Conservation (phyloP, 2,797 vertebrate species). For the Taenioides sp. region DNA sequence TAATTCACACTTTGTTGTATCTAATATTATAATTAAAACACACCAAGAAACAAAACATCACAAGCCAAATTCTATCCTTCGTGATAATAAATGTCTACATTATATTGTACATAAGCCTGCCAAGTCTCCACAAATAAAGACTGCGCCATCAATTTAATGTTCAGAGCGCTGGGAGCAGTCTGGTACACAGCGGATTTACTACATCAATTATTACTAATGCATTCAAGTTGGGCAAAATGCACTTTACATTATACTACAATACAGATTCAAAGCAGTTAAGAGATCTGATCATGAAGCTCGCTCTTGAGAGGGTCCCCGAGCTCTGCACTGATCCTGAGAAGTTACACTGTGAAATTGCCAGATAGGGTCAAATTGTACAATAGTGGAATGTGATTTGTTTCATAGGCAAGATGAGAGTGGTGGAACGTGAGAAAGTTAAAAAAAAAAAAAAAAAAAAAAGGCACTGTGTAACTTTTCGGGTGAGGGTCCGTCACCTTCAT, state of each 20-base stretch:
- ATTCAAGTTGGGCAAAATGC: neutral
- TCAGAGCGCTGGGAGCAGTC: neutral
- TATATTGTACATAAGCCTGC: neutral
- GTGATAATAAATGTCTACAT: neutral
- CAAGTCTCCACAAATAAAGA: neutral
- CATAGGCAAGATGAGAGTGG: too few species aligned
- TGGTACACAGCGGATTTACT: neutral
- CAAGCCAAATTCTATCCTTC: neutral
- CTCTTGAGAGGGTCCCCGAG: neutral
- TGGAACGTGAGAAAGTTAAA: too few species aligned
- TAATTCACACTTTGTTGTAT: neutral
- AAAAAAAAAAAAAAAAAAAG: too few species aligned
- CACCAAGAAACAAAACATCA: neutral
- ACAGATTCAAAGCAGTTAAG: neutral
- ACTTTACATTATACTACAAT: neutral
- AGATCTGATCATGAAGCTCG: neutral
- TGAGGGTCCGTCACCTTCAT: too few species aligned
- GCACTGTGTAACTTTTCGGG: too few species aligned
- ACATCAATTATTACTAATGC: neutral
- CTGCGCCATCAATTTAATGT: neutral
- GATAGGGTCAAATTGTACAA: too few species aligned
- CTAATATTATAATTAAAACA: neutral
- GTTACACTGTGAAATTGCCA: neutral
- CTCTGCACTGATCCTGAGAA: neutral
- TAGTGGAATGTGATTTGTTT: too few species aligned